Evolutionary conservation across 2,888 invertebrate species (phyloP), one percentile per base, ranked within the genome.

Genomic region (Drosophila melanosoma): DNA sequence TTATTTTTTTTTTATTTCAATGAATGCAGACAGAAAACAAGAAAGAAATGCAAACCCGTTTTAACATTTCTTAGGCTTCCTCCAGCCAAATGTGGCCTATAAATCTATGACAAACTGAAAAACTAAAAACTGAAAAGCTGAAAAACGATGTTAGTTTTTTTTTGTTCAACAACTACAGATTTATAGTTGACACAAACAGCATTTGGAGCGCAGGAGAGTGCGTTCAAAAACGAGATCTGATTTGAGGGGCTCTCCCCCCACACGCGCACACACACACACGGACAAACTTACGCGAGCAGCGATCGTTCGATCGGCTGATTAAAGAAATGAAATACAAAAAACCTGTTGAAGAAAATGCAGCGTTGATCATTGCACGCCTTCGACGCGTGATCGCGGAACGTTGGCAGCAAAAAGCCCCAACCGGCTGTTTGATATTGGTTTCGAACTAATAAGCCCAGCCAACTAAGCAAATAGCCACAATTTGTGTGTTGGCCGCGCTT

Each of bases 261-360:
- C 71, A 56, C 5, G 5, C 2, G 17, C 66, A 54, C 67, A 69
- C 53, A 69, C 38, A 74, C 65, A 73, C 54, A 61, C 45, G 69
- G 66, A 73, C 53, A 69, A 32, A 74, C 65, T 69, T 56, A 61
- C 40, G 71, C 68, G 73, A 68, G 69, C 80, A 53, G 56, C 54
- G 54, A 67, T 48, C 54, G 66, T 38, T 26, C 75, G 71, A 81
- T 68, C 79, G 74, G 56, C 64, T 62, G 66, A 69, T 61, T 57
- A 51, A 59, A 58, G 29, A 45, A 51, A 53, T 48, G 52, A 69
- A 59, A 29, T 29, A 42, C 20, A 49, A 53, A 66, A 62, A 85
- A 86, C 85, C 85, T 88, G 85, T 88, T 86, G 63, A 88, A 82
- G 88, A 83, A 86, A 86, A 88, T 86, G 85, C 85, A 86, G 79